phyloP scores from a whole-genome alignment of 2,113 vertebrate genomes.

The Marcusenius ussheri region DNA sequence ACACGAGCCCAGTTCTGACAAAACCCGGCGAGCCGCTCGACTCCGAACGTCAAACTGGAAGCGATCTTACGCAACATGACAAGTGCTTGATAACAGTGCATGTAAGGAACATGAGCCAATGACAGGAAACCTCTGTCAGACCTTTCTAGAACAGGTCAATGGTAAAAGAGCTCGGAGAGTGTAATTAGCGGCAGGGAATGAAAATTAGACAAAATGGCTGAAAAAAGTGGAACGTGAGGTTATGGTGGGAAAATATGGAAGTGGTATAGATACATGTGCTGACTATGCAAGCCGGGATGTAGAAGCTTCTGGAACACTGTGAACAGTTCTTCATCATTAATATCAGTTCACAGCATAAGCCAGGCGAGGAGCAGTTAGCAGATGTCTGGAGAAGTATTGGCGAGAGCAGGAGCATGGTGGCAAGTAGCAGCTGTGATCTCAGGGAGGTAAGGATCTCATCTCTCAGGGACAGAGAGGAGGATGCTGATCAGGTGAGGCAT shows the following conservation, averaged over 20 bases:
- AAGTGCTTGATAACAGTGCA: not conserved
- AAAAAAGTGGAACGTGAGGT: not conserved
- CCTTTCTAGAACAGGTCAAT: not conserved
- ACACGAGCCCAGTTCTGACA: not conserved
- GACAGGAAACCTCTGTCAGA: not conserved
- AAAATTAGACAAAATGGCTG: not conserved
- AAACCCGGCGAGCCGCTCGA: not conserved
- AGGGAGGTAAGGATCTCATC: not conserved
- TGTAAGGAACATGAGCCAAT: not conserved
- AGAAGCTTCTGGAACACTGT: not conserved
- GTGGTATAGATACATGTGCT: not conserved
- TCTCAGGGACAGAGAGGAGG: not conserved
- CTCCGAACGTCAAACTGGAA: not conserved
- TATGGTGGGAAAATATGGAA: not conserved
- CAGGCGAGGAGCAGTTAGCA: not conserved
- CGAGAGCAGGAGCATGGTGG: not conserved
- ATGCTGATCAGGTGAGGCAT: not conserved
- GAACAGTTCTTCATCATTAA: not conserved
- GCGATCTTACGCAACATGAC: not conserved
- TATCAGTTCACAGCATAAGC: not conserved
- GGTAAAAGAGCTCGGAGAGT: not conserved
- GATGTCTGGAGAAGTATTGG: not conserved
- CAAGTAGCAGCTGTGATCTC: conserved; percentile 1
- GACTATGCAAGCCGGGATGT: not conserved
- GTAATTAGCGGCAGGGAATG: not conserved